These are phyloP conservation scores for Sinocyclocheilus rhinocerous DNA, from an alignment of 2,113 vertebrate species.

Conservation along the genomic window DNA sequence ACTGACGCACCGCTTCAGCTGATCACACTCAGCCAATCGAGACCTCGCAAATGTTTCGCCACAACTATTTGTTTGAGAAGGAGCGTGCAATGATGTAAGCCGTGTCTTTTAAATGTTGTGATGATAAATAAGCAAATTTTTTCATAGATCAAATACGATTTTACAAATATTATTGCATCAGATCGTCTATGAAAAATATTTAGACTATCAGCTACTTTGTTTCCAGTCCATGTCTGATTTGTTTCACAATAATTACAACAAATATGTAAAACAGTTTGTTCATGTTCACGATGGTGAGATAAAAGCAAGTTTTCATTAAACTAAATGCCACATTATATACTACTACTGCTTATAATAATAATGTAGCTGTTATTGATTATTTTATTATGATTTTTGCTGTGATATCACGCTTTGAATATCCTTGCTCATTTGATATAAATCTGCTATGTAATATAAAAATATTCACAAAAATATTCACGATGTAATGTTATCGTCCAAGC, in stretches of 20 bases:
- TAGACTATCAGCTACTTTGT: not conserved
- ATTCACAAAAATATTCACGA: too few species aligned
- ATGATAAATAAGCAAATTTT: not conserved
- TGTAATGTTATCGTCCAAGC: not conserved
- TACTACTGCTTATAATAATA: too few species aligned
- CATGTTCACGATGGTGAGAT: too few species aligned
- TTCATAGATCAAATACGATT: too few species aligned
- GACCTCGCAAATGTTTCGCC: not conserved
- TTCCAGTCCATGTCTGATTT: not conserved
- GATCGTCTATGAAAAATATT: not conserved
- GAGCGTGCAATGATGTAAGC: not conserved
- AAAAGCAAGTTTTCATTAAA: too few species aligned
- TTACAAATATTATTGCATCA: not conserved
- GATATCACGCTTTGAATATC: not conserved
- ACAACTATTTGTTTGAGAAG: not conserved
- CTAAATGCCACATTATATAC: not conserved
- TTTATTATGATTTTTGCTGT: not conserved
- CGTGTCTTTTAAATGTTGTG: not conserved
- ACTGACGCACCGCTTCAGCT: not conserved
- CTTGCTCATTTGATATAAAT: too few species aligned
- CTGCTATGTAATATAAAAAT: too few species aligned
- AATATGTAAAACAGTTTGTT: not conserved
- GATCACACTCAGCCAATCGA: constrained; percentile 26
- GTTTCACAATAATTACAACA: not conserved
- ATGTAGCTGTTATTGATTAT: not conserved